Conservation (phyloP, 1,140 invertebrate species). For the Cotesia glomerata region DNA sequence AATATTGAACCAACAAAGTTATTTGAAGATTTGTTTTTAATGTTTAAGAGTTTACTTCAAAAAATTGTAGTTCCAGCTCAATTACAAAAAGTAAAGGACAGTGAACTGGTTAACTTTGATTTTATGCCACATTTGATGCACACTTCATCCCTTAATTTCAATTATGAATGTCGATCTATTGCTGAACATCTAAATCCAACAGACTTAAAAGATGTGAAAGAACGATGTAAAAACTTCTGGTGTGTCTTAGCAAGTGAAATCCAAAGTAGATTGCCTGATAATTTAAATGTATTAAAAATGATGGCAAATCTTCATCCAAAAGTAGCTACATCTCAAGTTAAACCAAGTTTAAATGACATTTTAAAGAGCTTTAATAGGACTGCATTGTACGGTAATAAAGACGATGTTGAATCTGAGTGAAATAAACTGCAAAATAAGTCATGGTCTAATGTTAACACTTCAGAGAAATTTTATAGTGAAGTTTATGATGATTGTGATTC, state of each 20-base stretch:
- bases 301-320: too few relatives aligned
- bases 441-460: neutral
- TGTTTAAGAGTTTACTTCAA: neutral
- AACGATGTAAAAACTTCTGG: too few relatives aligned
- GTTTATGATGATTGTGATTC: neutral
- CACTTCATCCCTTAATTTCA: constrained; percentile 15
- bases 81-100: constrained; percentile 1
- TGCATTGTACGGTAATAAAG: neutral
- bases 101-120: neutral
- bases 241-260: too few relatives aligned
- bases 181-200: neutral
- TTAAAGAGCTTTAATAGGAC: neutral
- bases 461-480: neutral
- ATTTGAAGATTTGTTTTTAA: too few relatives aligned
- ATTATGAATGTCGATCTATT: constrained; percentile 16
- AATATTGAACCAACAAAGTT: constrained; percentile 18
- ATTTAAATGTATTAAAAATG: too few relatives aligned
- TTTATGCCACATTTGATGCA: constrained; percentile 17
- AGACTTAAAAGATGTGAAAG: too few relatives aligned
- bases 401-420: neutral
- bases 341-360: neutral
- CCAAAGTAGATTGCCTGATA: too few relatives aligned
- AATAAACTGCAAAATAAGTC: neutral
- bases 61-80: constrained; percentile 18
- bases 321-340: neutral